Base-by-base conservation (phyloP, 2,797 vertebrate species). In the Manis javanica region DNA sequence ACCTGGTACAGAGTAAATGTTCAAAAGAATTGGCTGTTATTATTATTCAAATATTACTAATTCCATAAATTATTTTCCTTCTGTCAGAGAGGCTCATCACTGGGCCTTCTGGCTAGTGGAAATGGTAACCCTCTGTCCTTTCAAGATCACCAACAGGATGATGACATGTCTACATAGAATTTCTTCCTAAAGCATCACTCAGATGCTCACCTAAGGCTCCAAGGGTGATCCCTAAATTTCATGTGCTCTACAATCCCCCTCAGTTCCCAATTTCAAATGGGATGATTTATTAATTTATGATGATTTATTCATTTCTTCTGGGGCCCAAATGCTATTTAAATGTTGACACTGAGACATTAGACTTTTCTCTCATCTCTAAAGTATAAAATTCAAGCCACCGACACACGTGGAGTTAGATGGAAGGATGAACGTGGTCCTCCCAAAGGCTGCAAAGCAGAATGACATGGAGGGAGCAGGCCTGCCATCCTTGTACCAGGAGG, bases 281-380 rank as follows among this genome's bases (percentile, higher is more conserved):
- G 34, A 94, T 95, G 82, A 92, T 74, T 90, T 92, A 57, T 96
- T 97, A 39, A 93, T 93, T 29, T 93, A 16, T 61, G 64, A 94
- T 95, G 82, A 92, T 74, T 90, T 92, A 57, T 96, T 97, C 49
- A 93, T 93, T 95, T 87, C 74, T 51, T 26, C 21, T 29, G 69
- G 77, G 83, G 71, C 66, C 61, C 53, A 88, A 81, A 51, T 83
- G 78, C n/a, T 83, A 81, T 69, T 55, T 90, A 7, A 89, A 86
- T 90, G 64, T 63, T 82, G 59, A 39, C 53, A 66, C 23, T 42
- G 64, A 89, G 74, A 88, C 42, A 72, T 72, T 74, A 72, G 63
- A 61, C 19, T 75, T 88, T 51, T 91, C 29, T 53, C 39, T 96
- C 42, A 55, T 96, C 77, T 96, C 39, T 57, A 71, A 90, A 61